These are phyloP conservation scores for Triplophysa yarkandensis DNA, from an alignment of 2,797 vertebrate genomes.

Conservation along the genomic window DNA sequence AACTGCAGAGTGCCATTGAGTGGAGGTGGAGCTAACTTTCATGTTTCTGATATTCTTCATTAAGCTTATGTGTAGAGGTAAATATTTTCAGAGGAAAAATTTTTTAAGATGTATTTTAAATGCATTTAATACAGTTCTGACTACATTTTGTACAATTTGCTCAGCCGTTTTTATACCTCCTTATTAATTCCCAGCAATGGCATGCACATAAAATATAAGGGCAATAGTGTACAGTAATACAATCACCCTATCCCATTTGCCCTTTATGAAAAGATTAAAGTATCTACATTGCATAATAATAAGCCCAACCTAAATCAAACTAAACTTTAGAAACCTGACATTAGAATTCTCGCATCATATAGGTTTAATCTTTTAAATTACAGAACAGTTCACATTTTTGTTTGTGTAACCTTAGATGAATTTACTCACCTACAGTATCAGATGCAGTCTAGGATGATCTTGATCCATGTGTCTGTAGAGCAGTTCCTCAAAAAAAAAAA, in stretches of 20 bases:
- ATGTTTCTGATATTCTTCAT: too few relatives aligned
- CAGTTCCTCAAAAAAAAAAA: neutral
- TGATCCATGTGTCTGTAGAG: constrained; percentile 8
- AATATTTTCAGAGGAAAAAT: too few relatives aligned
- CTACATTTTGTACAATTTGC: neutral
- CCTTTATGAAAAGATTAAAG: neutral
- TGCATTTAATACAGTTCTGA: neutral
- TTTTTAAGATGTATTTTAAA: too few relatives aligned
- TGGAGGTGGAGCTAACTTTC: too few relatives aligned
- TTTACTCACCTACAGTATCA: constrained; percentile 11
- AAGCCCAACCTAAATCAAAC: neutral
- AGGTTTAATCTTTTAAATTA: neutral
- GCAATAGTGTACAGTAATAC: neutral
- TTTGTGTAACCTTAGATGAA: neutral
- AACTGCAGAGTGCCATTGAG: too few relatives aligned
- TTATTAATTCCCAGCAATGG: neutral
- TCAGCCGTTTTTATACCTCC: too few relatives aligned
- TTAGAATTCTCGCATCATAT: neutral
- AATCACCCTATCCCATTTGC: neutral
- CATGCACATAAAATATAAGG: neutral
- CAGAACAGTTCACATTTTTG: too few relatives aligned
- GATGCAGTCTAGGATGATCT: neutral
- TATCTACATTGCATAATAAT: neutral
- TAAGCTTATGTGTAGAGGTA: too few relatives aligned
- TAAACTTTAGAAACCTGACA: neutral